Evolutionary conservation across 2,888 invertebrate genomes (phyloP).

Genomic region (Macrosoma leucophasiata): DNA sequence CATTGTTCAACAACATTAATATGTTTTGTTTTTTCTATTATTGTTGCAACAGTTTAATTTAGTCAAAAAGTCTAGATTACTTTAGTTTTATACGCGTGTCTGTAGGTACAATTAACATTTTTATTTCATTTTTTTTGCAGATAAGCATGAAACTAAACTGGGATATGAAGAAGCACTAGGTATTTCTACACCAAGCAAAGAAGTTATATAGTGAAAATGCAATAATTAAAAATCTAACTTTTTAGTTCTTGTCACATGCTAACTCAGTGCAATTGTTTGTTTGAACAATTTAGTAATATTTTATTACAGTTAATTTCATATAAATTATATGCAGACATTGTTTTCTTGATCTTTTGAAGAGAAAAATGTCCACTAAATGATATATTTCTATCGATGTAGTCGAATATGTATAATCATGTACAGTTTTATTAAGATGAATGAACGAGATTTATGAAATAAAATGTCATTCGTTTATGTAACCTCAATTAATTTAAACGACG

Average conservation of each 20-base stretch:
- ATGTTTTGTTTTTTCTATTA: too few species aligned
- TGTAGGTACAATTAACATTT: too few species aligned
- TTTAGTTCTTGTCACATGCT: conserved; percentile 44
- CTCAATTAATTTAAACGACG: too few species aligned
- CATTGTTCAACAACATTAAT: not conserved
- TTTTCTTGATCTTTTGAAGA: conserved; percentile 51
- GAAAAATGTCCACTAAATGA: conserved; percentile 62
- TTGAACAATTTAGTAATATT: conserved; percentile 59
- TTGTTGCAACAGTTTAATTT: too few species aligned
- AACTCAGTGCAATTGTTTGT: conserved; percentile 67
- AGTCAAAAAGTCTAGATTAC: too few species aligned
- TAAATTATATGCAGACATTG: conserved; percentile 43
- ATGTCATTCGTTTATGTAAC: conserved; percentile 24
- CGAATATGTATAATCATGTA: conserved; percentile 65
- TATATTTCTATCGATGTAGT: conserved; percentile 55
- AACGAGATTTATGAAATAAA: conserved; percentile 36
- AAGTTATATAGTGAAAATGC: conserved; percentile 75
- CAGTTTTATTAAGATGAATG: conserved; percentile 62
- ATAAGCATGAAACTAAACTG: conserved; percentile 76
- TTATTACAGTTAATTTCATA: conserved; percentile 44
- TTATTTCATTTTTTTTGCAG: conserved; percentile 37
- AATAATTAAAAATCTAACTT: conserved; percentile 28
- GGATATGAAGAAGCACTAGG: conserved; percentile 94
- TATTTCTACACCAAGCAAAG: conserved; percentile 93
- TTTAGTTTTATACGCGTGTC: too few species aligned